Percentiles rank a stretch among this genome's conserved stretches.
Evolutionary conservation across 2,113 vertebrate species (phyloP).

Genomic region (Chloroceryle aenea): DNA sequence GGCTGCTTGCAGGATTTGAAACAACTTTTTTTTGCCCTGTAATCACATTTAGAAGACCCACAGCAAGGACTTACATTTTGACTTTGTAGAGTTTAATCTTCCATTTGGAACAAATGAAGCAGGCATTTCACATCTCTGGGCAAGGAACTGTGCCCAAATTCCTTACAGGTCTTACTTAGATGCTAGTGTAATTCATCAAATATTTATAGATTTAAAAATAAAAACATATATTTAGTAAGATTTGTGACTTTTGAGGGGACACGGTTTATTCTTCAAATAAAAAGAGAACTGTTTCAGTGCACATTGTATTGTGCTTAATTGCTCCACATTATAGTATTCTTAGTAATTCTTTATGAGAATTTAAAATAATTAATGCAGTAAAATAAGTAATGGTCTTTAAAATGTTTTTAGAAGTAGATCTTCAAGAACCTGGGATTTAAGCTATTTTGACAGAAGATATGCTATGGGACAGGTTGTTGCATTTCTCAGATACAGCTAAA

Average conservation of each 20-base stretch:
- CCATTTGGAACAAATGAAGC: neutral
- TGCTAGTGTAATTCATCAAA: too few species aligned
- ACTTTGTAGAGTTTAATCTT: neutral
- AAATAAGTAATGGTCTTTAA: neutral
- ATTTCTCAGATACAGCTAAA: neutral
- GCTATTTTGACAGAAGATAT: neutral
- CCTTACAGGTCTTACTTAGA: neutral
- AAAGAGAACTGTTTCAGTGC: neutral
- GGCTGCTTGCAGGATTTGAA: neutral
- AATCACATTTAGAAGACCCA: neutral
- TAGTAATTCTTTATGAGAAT: neutral
- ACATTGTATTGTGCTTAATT: neutral
- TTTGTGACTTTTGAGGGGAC: neutral
- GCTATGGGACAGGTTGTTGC: neutral
- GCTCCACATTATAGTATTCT: neutral
- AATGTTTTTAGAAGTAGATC: neutral
- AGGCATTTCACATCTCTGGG: neutral
- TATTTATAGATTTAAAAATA: neutral
- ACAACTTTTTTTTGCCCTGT: neutral
- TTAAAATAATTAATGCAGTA: neutral
- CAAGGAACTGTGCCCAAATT: neutral
- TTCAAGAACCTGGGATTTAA: neutral
- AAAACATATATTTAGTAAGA: neutral
- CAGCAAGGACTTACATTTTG: neutral
- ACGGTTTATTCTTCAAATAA: neutral